Conservation (phyloP, 2,113 vertebrate species). For the Beaufortia kweichowensis region DNA sequence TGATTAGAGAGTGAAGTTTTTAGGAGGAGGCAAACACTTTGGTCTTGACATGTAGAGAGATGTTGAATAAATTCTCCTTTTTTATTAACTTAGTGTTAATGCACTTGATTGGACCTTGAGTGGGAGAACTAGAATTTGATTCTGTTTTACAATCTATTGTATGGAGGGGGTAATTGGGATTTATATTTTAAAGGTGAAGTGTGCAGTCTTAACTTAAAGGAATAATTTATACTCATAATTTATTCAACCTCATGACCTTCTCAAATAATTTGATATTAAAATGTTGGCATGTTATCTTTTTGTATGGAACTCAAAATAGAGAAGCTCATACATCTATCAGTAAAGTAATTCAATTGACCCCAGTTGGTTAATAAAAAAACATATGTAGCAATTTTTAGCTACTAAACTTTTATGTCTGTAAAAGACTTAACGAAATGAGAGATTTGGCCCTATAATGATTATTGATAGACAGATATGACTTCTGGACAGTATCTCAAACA, state of each 20-base stretch:
- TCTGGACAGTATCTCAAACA: no score
- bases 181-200: not conserved
- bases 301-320: no score
- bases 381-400: not conserved
- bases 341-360: no score
- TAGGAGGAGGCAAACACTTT: not conserved
- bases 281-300: no score
- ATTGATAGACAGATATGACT: no score
- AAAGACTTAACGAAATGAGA: conserved; percentile 5
- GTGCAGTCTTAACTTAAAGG: no score
- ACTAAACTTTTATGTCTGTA: not conserved
- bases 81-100: not conserved
- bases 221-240: no score
- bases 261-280: no score
- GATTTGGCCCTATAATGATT: not conserved
- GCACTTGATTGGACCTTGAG: not conserved
- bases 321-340: no score
- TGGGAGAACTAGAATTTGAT: not conserved
- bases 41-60: conserved; percentile 30
- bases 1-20: conserved; percentile 69
- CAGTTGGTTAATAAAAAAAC: conserved; percentile 2
- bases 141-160: not conserved
- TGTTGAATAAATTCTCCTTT: not conserved
- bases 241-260: no score
- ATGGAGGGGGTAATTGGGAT: not conserved